Evolutionary conservation across 2,113 vertebrate species (phyloP).

Genomic region (Spilogale gracilis): DNA sequence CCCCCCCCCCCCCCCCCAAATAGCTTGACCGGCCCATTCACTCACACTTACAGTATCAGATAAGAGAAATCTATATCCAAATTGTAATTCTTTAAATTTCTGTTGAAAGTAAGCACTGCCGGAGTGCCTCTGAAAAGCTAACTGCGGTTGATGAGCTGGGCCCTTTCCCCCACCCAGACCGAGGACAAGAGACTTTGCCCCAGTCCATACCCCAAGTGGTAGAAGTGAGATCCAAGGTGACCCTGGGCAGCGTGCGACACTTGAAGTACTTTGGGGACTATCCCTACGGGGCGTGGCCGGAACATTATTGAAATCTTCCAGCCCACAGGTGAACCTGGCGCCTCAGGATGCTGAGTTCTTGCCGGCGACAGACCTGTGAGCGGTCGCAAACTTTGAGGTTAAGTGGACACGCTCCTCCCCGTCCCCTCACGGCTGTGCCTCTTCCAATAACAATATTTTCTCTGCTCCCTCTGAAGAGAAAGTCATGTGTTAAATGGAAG

Average conservation of each 20-base stretch:
- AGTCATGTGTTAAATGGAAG: slow-evolving; percentile 83
- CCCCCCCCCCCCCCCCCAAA: too few species aligned
- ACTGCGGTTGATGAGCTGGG: too few species aligned
- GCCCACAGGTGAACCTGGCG: background rate
- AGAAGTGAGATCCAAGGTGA: background rate
- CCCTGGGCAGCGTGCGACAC: rapidly evolving
- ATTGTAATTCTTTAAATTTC: background rate
- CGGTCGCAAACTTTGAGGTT: background rate
- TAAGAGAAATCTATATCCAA: background rate
- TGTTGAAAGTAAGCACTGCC: background rate
- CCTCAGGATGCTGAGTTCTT: background rate
- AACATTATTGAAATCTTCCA: background rate
- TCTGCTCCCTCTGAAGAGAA: slow-evolving; percentile 77
- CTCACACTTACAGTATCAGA: background rate
- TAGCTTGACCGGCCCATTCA: background rate
- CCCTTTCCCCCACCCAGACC: background rate
- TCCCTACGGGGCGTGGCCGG: background rate
- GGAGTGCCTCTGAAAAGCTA: background rate
- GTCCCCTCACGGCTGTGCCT: slow-evolving; percentile 41
- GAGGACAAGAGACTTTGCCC: background rate
- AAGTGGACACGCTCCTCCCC: background rate
- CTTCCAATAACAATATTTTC: slow-evolving; percentile 79
- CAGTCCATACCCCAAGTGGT: background rate
- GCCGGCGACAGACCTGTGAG: background rate
- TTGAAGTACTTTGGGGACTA: background rate